phyloP scores from a whole-genome alignment of 2,797 vertebrate genomes.

The Glyptemys insculpta region DNA sequence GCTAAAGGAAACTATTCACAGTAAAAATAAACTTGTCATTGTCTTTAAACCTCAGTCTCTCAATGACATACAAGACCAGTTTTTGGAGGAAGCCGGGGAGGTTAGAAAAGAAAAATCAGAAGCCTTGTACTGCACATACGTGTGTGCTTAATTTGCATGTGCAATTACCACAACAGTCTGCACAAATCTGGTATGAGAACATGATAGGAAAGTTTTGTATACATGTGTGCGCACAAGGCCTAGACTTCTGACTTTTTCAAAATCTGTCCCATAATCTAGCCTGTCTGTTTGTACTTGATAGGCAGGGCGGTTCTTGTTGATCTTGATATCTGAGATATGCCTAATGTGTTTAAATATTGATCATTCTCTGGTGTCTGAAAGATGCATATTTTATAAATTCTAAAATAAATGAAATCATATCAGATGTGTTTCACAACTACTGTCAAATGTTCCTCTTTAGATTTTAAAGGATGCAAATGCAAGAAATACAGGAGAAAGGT shows the following conservation, averaged over 20 bases:
- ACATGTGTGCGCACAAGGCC: background rate
- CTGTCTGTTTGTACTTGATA: background rate
- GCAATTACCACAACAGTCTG: background rate
- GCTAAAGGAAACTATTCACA: constrained; percentile 62
- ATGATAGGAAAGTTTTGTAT: background rate
- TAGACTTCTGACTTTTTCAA: background rate
- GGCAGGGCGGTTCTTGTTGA: background rate
- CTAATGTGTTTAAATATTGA: background rate
- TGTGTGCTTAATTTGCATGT: background rate
- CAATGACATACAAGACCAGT: constrained; percentile 19
- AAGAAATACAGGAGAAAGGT: background rate
- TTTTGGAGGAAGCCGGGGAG: background rate
- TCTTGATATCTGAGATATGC: background rate
- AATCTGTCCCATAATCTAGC: background rate
- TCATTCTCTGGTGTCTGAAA: background rate
- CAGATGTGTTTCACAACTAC: background rate
- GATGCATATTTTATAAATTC: background rate
- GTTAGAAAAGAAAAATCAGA: constrained; percentile 10
- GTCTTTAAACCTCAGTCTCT: constrained; percentile 21
- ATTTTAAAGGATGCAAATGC: background rate
- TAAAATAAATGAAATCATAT: background rate
- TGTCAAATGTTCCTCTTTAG: background rate
- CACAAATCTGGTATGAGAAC: background rate
- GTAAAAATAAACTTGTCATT: constrained; percentile 50
- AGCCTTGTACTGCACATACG: background rate